Base-by-base conservation (phyloP, 2,113 vertebrate species). In the Trematocara unimaculatum region DNA sequence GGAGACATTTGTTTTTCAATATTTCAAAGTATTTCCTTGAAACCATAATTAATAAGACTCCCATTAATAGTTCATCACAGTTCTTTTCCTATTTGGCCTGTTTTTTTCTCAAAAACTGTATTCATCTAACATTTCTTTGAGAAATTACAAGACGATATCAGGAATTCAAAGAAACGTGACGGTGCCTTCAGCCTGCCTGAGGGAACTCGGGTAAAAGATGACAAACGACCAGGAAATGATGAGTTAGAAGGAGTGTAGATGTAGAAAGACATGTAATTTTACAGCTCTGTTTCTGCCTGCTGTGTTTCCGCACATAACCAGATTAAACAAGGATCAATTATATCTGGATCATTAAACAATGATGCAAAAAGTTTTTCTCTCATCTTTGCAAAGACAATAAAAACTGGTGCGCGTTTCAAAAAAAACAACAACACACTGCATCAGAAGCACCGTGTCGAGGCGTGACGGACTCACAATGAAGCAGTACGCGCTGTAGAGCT, bases 181-280 rank as follows among this genome's bases (percentile, higher is more conserved):
- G 2, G 15, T 10, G 58, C 0, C 33, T 20, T 40, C 33, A 67
- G 33, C 2, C 1, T 67, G 35, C 0, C 62, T 8, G 6, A 2
- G 35, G 35, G 3, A 13, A 38, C 33, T 67, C 4, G 3, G 56
- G 5, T 64, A n/a, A 67, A 20, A 67, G 62, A 67, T 14, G 6
- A 67, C 33, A 67, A 40, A 67, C 14, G 33, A 40, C 1, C 4
- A 40, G 33, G 62, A 33, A 67, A 8, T 67, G 62, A 20, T 20
- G 33, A 2, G 5, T 67, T 13, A 40, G 18, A 38, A 5, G 60
- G 0, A 58, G 26, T 18, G 5, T 18, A 3, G 58, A 62, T 62
- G 15, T 11, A 18, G 8, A 33, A 1, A n/a, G 0, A 62, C 9
- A 0, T 56, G 29, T 62, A 6, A 7, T 64, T 35, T 64, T 64